Base-by-base conservation (phyloP, 2,888 invertebrate species). In the Plagodis pulveraria region DNA sequence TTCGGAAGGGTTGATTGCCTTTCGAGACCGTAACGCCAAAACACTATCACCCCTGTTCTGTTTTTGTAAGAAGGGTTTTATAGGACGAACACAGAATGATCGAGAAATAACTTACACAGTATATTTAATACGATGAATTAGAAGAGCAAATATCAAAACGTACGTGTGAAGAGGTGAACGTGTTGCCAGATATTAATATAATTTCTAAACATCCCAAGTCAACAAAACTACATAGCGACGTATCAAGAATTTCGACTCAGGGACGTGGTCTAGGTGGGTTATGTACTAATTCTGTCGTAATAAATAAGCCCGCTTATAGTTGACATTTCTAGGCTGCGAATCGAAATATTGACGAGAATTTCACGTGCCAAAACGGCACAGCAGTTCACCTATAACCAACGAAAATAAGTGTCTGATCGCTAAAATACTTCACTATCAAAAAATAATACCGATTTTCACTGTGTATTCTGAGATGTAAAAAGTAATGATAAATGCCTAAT, bases 301-400 rank as follows among this genome's bases (percentile, higher is more conserved):
- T 89, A 88, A 88, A 90, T 89, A 83, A 78, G 70, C 76, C 77
- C 76, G 60, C 81, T 84, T 85, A 83, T 80, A 85, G 84, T 80
- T 84, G 89, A 90, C 89, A 80, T 87, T 86, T 89, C 88, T 89
- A 79, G 84, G 87, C 81, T 87, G 84, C 83, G 84, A 85, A 85
- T 87, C 84, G 86, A 86, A 87, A 86, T 87, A 91, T 89, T 89
- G 90, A 88, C 84, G 83, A 71, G 70, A 77, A 76, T 80, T 73
- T 76, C 75, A 70, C 76, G 86, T 89, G 90, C 90, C 90, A 90
- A 89, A 80, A 85, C 78, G 77, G 72, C 73, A 71, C 65, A 71
- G 70, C 71, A 66, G 66, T 66, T 69, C 67, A 60, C 38, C 41
- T 62, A 69, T 59, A 53, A 56, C 55, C 63, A 45, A 57, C 46